Evolutionary conservation across 92 coral and sea anemone species (phyloP), one percentile per base, ranked within the genome.

Genomic region (Nematostella vectensis): DNA sequence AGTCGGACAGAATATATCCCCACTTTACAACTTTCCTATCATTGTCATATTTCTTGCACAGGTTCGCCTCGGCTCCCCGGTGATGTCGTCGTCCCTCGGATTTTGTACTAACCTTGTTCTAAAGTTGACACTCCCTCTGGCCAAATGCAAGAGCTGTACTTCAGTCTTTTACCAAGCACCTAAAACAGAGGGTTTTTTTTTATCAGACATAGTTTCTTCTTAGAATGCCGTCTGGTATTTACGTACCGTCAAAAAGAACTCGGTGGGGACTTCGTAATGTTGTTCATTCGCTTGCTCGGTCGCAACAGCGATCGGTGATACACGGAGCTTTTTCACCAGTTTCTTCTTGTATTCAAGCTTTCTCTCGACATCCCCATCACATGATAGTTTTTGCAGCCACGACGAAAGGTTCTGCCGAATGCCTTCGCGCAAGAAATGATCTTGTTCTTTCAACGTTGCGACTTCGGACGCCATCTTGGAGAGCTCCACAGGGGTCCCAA

Each of bases 221-320:
- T n/a, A n/a, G n/a, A n/a, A n/a, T n/a, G n/a, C n/a, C n/a, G n/a
- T n/a, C n/a, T n/a, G n/a, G n/a, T n/a, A n/a, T n/a, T n/a, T n/a
- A n/a, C n/a, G 40, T 39, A 84, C 94, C 83, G 83, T 79, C 50
- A 76, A 54, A 62, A 84, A 84, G 54, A 84, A 84, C 25, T 74
- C 76, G 12, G 87, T 84, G 2, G 94, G 94, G 30, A 84, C 94
- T 47, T 84, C 87, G 40, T 84, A 84, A 42, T 84, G 94, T 43
- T 84, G 94, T 54, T 84, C 87, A 61, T 84, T 84, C 10, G 83
- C 83, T 57, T 59, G 52, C 17, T 61, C 83, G 10, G 81, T 76
- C 48, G 68, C 83, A 27, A 84, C 49, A 21, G 94, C 94, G 17
- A 84, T 65, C 3, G 87, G 87, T 2, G 87, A 70, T 1, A 57